Conservation (phyloP, 2,113 vertebrate genomes). For the Oreotrochilus melanogaster region DNA sequence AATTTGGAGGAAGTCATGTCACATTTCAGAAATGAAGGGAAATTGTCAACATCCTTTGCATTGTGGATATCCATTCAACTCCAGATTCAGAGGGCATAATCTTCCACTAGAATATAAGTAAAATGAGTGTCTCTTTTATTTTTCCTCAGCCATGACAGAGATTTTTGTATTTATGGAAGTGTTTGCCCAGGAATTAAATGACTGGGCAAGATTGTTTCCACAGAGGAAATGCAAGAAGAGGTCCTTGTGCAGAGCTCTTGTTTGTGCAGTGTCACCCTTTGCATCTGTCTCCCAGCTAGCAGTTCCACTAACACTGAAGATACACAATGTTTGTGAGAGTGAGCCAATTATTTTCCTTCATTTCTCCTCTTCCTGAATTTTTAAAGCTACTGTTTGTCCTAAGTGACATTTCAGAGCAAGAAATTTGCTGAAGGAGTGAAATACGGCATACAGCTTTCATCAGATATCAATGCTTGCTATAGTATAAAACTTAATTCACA, state of each 20-base stretch:
- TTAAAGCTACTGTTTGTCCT: background rate
- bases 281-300: accelerated
- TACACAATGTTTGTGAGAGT: background rate
- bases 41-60: background rate
- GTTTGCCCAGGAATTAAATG: background rate
- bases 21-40: background rate
- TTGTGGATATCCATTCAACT: background rate
- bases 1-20: background rate
- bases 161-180: background rate
- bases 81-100: background rate
- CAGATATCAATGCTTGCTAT: background rate
- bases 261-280: background rate
- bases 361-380: background rate
- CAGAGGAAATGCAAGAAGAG: background rate
- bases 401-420: background rate
- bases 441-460: background rate
- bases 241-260: background rate
- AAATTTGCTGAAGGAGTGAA: background rate
- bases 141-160: background rate
- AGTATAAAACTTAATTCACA: background rate
- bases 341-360: background rate
- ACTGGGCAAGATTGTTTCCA: background rate
- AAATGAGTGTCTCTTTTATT: background rate
- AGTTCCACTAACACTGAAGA: background rate
- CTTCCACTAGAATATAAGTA: background rate